Base-by-base conservation (phyloP, 2,888 invertebrate species). In the Vesta saturnalis region DNA sequence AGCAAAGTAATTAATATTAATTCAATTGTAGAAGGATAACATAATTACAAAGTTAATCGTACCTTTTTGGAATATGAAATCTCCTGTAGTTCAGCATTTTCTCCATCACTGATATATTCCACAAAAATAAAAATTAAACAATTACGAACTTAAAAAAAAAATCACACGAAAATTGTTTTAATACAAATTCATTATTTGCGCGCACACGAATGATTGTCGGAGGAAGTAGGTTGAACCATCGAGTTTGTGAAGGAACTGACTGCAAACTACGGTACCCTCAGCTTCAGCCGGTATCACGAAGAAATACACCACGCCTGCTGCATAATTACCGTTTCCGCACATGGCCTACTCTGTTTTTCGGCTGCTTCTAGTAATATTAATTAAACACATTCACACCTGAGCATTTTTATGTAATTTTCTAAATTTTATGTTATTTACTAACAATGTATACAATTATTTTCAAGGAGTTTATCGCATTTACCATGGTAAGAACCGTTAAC, bases 271-370 rank as follows among this genome's bases (percentile, higher is more conserved):
- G 66, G 61, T 71, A n/a, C 73, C 72, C 65, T 69, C 68, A 60
- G 71, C 68, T 74, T 73, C 75, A 71, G 72, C 67, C 69, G 70
- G 68, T 67, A 76, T 75, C 78, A 77, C 78, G 73, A 75, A 77
- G 76, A n/a, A 74, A 71, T 66, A 76, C 18, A 52, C 74, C 75
- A 77, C 80, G 80, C 77, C 80, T 81, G 80, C 71, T 59, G 63
- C 23, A 73, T 72, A 73, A 67, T 67, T 66, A 61, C 68, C 72
- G 73, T 71, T 76, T 76, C 76, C 73, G 76, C 58, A 59, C 67
- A 49, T n/a, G n/a, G n/a, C n/a, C 74, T 76, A 74, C 74, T 76
- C 72, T 67, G 64, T 64, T 57, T 47, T 39, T 14, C 12, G 18
- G 47, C 15, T 21, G 4, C 16, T 15, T 16, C 58, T n/a, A n/a